Evolutionary conservation across 2,888 invertebrate genomes (phyloP), one percentile per base, ranked within the genome.

Genomic region (Nasonia oneida): DNA sequence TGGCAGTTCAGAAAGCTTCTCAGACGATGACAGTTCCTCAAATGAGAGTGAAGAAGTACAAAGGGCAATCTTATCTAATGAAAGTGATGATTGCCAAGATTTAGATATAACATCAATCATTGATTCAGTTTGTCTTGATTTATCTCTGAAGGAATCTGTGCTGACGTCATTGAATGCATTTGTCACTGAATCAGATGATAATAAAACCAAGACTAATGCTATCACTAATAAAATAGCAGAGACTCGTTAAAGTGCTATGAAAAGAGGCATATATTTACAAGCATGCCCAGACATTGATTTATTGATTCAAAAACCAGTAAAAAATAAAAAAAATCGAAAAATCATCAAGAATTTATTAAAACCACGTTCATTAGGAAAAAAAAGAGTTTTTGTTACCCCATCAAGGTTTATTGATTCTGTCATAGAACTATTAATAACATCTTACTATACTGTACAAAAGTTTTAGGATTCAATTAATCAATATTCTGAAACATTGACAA

Each of bases 271-370:
- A 73, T 73, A 39, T 73, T 42, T 73, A 73, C 29, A 23, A 47
- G 42, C 23, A 42, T 73, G 47, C 5, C 73, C 73, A 47, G 73
- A 47, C 47, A 73, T 73, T 47, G 73, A 73, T 47, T 73, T 73
- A 47, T 73, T 73, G 47, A 73, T 42, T 73, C 73, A 73, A 23
- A 73, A 47, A 47, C 73, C 14, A 39, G 23, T 47, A 2, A 73
- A n/a, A 47, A 73, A 73, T 15, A 14, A 23, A 73, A 42, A 73
- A 23, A 42, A n/a, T 73, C 18, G 42, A 33, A 73, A 73, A 71
- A n/a, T 39, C 39, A 18, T 42, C 4, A 42, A 71, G 39, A 71
- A 71, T 71, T 39, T 71, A 6, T 39, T 71, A 15, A 71, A 71
- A 71, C 71, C 71, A 1, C 15, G 39, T 15, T 33, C 39, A n/a